Base-by-base conservation (phyloP, 1,140 invertebrate species). In the Drosophila navojoa region DNA sequence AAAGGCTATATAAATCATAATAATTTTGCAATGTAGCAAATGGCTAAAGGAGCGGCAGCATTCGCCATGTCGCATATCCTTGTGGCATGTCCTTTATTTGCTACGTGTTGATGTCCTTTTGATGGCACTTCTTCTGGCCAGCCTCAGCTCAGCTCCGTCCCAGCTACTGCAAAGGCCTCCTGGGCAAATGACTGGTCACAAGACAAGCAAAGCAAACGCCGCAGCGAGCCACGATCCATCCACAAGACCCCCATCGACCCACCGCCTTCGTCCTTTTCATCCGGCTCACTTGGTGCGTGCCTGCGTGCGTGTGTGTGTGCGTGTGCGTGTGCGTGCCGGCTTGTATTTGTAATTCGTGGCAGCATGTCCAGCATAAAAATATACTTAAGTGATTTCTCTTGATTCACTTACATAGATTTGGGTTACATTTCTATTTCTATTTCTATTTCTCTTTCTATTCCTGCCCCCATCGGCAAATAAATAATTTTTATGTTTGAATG, bases 321-420 rank as follows among this genome's bases (percentile, higher is more conserved):
- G n/a, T 27, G 25, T 27, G 25, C 4, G 25, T 27, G 82, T 77
- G 84, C 76, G 76, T 87, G 84, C 69, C 71, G 76, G 58, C 76
- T 71, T 77, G 84, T 87, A 87, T 87, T 87, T 87, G 84, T 87
- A 89, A 87, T 87, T 89, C 84, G 76, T 87, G 79, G 80, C 84
- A 89, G 84, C 84, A 87, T 87, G 84, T 87, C 84, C 84, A 87
- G 84, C 84, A 87, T 87, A 87, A 87, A 89, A 87, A 87, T 87
- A 87, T 87, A 87, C 84, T 87, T 87, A 87, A 87, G 84, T 87
- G 84, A 87, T 87, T 87, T 87, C 84, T 87, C 84, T 89, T 87
- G 82, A 87, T 87, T 87, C 82, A 87, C 84, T 87, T 89, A 86
- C 79, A 86, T 86, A 87, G 84, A 87, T 87, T 89, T 87, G 84